Evolutionary conservation across 1,140 invertebrate species (phyloP).

Genomic region (Chionoecetes opilio): DNA sequence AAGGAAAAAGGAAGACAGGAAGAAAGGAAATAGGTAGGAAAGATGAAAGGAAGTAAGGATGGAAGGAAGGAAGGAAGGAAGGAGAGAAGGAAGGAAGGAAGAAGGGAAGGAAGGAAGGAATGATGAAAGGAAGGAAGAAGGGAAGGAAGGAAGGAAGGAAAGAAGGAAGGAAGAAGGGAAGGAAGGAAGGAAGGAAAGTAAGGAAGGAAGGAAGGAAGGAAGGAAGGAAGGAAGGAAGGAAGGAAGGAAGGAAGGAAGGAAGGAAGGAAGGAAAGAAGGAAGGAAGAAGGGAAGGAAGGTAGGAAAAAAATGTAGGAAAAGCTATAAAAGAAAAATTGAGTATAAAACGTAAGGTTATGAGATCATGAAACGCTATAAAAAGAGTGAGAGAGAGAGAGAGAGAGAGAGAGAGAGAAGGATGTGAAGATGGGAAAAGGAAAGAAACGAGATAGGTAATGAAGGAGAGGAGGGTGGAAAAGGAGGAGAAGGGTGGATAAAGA

Average conservation of each 20-base stretch:
- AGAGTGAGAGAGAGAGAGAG: conserved; percentile 47
- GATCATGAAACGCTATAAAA: too few species aligned
- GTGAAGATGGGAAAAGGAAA: not conserved
- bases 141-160: not conserved
- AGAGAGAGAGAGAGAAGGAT: conserved; percentile 35
- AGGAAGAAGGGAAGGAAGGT: not conserved
- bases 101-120: not conserved
- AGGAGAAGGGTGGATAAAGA: not conserved
- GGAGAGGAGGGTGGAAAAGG: not conserved
- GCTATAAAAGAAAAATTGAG: too few species aligned
- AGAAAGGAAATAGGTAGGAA: conserved; percentile 29
- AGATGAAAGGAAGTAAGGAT: not conserved
- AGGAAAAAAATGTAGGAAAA: not conserved
- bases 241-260: not conserved
- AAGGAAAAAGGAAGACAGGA: not conserved
- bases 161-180: not conserved
- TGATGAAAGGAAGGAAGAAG: not conserved
- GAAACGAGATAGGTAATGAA: not conserved
- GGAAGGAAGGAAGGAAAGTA: not conserved
- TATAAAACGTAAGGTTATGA: too few species aligned
- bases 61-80: not conserved
- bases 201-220: not conserved
- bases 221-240: not conserved
- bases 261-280: not conserved
- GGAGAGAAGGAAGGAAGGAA: not conserved